Conservation (phyloP, 2,113 vertebrate species). For the Phyllopteryx taeniolatus region DNA sequence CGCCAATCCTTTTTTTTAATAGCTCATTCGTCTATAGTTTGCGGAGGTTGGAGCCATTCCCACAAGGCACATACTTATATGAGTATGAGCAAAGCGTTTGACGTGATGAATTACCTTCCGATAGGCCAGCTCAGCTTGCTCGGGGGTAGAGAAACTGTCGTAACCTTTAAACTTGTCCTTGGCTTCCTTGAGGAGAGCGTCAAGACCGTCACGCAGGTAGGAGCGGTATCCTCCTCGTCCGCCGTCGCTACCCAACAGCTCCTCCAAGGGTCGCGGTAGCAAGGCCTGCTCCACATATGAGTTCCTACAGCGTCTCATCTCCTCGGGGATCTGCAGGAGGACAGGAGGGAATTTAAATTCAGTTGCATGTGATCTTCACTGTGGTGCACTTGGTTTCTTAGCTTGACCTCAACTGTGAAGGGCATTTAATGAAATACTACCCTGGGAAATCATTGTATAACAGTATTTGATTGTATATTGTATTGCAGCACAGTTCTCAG, state of each 20-base stretch:
- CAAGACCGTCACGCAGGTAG: constrained; percentile 80
- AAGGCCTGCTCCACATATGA: constrained; percentile 88
- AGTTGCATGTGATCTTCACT: background rate
- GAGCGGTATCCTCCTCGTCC: constrained; percentile 68
- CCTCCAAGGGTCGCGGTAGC: constrained; percentile 79
- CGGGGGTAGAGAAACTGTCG: constrained; percentile 82
- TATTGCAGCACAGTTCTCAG: no score
- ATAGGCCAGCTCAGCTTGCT: constrained; percentile 86
- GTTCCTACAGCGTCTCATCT: constrained; percentile 85
- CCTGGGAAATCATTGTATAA: no score
- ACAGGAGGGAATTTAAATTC: background rate
- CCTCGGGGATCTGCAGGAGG: constrained; percentile 82
- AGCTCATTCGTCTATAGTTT: background rate
- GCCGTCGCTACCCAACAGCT: constrained; percentile 76
- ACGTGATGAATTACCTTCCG: constrained; percentile 81
- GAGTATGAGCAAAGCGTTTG: background rate
- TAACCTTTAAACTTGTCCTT: constrained; percentile 96
- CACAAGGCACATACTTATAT: background rate
- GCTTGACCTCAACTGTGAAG: no score
- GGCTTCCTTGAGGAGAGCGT: constrained; percentile 91
- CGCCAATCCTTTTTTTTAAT: background rate
- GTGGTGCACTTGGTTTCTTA: no score
- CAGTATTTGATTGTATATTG: no score
- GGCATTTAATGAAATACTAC: no score
- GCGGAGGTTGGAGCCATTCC: background rate